Conservation (phyloP, 2,888 invertebrate species). For the Anorthoa munda region DNA sequence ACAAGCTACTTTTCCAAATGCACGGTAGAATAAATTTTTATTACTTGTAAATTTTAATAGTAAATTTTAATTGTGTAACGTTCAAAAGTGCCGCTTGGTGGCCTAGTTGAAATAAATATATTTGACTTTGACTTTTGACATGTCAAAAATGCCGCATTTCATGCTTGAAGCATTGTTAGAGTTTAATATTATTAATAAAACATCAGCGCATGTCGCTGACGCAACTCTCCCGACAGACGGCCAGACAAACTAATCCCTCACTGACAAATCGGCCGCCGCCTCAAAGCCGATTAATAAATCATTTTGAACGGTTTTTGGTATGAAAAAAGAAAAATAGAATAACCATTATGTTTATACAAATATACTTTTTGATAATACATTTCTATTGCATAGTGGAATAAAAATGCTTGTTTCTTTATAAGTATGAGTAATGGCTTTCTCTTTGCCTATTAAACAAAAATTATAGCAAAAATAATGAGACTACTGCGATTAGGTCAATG, state of each 20-base stretch:
- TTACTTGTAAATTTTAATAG: no score
- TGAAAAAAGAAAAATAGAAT: constrained; percentile 39
- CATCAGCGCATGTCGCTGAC: constrained; percentile 67
- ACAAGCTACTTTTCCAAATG: no score
- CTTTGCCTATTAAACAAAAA: neutral
- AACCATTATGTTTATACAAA: constrained; percentile 44
- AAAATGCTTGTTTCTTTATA: neutral
- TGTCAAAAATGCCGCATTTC: constrained; percentile 9
- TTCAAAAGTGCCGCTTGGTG: no score
- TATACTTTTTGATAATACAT: constrained; percentile 30
- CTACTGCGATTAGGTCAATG: no score
- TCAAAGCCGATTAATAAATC: constrained; percentile 79
- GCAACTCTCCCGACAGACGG: constrained; percentile 71
- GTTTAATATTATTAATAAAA: constrained; percentile 65
- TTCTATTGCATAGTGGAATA: constrained; percentile 7
- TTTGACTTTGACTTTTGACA: no score
- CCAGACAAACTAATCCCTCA: constrained; percentile 74
- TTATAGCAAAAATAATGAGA: no score
- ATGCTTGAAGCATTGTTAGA: constrained; percentile 34
- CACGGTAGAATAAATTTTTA: no score
- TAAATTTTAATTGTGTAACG: no score
- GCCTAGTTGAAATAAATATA: no score
- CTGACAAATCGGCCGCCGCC: constrained; percentile 73
- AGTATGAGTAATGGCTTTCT: neutral
- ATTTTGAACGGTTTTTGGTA: constrained; percentile 59